These are phyloP conservation scores for Allygus modestus DNA, from an alignment of 2,888 invertebrate genomes.

Conservation along the genomic window DNA sequence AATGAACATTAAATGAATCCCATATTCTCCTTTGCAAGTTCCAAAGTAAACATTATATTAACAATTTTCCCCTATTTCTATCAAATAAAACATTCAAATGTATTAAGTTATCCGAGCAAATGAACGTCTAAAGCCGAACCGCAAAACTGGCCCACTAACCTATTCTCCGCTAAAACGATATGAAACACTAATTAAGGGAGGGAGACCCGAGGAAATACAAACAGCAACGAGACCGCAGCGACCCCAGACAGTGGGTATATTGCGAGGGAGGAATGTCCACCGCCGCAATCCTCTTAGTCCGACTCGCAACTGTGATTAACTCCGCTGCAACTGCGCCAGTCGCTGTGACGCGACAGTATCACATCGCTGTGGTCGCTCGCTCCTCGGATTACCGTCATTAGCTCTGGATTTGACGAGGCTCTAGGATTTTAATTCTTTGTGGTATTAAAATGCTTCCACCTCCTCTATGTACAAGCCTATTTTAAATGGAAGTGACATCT, in stretches of 20 bases:
- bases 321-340: background rate
- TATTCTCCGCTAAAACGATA: background rate
- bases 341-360: conserved; percentile 1
- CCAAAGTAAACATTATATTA: too few relatives aligned
- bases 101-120: background rate
- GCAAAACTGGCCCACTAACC: conserved; percentile 31
- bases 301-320: background rate
- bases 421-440: conserved; percentile 3
- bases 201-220: conserved; percentile 2
- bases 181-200: conserved; percentile 29
- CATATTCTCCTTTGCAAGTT: too few relatives aligned
- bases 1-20: too few relatives aligned
- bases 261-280: background rate
- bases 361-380: background rate
- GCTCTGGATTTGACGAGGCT: background rate
- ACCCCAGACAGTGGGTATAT: conserved; percentile 5
- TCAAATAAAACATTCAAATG: background rate
- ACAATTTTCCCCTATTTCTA: too few relatives aligned
- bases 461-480: too few relatives aligned
- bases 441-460: too few relatives aligned
- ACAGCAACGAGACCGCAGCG: conserved; percentile 17
- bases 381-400: background rate
- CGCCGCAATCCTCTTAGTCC: conserved; percentile 24
- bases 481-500: too few relatives aligned
- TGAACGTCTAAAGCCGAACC: background rate